phyloP scores from a whole-genome alignment of 2,797 vertebrate species.

The Octomys mimax region DNA sequence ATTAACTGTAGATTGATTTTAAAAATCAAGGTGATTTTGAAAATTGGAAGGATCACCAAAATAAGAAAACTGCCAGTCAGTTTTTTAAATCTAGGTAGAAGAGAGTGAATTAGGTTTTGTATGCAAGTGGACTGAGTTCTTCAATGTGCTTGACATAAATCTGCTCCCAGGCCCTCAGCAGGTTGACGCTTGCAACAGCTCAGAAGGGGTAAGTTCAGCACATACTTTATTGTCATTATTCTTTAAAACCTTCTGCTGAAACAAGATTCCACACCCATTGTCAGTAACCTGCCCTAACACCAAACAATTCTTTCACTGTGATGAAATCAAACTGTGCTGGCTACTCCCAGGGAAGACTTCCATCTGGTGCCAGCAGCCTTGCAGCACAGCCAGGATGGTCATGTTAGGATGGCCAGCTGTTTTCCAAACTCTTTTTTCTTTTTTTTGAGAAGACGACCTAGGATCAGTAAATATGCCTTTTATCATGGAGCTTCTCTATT shows the following conservation, averaged over 20 bases:
- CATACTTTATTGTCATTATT: not conserved
- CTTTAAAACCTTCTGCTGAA: conserved; percentile 36
- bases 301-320: conserved; percentile 29
- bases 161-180: not conserved
- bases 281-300: conserved; percentile 49
- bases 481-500: conserved; percentile 3
- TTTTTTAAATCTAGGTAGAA: not conserved
- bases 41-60: not conserved
- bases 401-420: not conserved
- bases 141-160: not conserved
- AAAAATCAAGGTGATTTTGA: conserved; percentile 47
- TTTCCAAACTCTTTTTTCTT: not conserved
- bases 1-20: not conserved
- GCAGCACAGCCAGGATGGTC: fast-evolving
- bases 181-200: conserved; percentile 25
- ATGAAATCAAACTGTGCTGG: not conserved
- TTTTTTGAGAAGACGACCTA: not conserved
- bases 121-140: not conserved
- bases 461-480: not conserved
- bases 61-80: not conserved
- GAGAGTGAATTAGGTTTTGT: not conserved
- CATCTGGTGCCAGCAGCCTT: not conserved
- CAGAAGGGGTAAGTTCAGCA: conserved; percentile 22
- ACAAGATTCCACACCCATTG: conserved; percentile 57
- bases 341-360: not conserved